A percentile compares a stretch with the other conserved stretches of the same genome.
phyloP scores from a whole-genome alignment of 37 sponge, comb jelly and placozoan species.

The Tethya wilhelma region DNA sequence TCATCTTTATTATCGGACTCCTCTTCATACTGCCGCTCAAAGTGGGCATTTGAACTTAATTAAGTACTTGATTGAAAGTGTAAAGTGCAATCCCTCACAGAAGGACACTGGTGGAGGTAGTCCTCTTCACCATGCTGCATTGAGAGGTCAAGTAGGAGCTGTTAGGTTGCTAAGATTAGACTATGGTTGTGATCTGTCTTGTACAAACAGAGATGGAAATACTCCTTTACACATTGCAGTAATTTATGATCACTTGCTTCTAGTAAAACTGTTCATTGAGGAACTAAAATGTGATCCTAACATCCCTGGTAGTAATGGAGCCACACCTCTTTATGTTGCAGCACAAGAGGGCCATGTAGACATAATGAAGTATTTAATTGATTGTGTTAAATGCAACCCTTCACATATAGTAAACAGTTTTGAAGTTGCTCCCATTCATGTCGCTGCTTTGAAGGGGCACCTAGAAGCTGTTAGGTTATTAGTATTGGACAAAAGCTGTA shows the following conservation, averaged over 20 bases:
- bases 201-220: no score
- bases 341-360: no score
- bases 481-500: no score
- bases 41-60: constrained; percentile 5
- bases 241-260: not conserved
- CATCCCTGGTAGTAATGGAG: no score
- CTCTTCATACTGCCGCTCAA: not conserved
- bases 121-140: not conserved
- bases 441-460: not conserved
- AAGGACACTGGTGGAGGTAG: not conserved
- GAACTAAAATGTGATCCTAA: no score
- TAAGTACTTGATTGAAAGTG: no score
- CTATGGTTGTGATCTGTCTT: no score
- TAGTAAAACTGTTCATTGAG: no score
- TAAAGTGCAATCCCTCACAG: not conserved
- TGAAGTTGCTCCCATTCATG: not conserved
- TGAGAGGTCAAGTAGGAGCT: not conserved
- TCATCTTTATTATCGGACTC: not conserved
- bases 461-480: not conserved
- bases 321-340: no score
- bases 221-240: no score
- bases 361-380: no score
- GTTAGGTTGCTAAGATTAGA: not conserved
- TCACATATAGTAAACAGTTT: not conserved
- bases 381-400: no score